Evolutionary conservation across 92 coral and sea anemone species (phyloP).

Genomic region (Epizoanthus rinbou): DNA sequence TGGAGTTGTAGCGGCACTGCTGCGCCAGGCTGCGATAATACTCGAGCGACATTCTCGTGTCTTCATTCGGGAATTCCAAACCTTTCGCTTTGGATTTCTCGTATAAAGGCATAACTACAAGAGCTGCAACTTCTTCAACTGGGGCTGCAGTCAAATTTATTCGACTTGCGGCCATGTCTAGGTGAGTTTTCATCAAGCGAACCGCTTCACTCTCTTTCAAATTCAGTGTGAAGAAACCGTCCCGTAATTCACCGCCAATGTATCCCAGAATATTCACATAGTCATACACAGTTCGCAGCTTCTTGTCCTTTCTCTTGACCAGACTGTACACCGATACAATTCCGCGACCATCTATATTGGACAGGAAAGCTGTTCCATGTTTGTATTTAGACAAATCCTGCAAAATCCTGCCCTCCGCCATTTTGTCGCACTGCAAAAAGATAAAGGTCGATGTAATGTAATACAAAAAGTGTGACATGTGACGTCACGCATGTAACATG

Average conservation of each 20-base stretch:
- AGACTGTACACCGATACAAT: constrained; percentile 42
- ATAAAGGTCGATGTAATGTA: not conserved
- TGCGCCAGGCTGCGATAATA: constrained; percentile 43
- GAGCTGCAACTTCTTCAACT: constrained; percentile 64
- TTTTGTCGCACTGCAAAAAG: not conserved
- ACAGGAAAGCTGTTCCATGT: constrained; percentile 50
- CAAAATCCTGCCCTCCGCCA: constrained; percentile 7
- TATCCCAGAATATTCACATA: constrained; percentile 49
- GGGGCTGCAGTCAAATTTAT: constrained; percentile 52
- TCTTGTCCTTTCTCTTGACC: constrained; percentile 38
- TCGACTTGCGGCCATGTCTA: constrained; percentile 42
- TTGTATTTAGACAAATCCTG: constrained; percentile 40
- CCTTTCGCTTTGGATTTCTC: constrained; percentile 56
- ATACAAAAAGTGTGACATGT: not conserved
- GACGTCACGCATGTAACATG: not conserved
- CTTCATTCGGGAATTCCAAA: constrained; percentile 39
- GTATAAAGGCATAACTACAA: constrained; percentile 52
- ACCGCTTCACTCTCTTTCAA: constrained; percentile 48
- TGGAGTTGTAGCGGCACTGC: constrained; percentile 17
- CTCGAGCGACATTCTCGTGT: constrained; percentile 44
- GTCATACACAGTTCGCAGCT: constrained; percentile 22
- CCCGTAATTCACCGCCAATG: constrained; percentile 55
- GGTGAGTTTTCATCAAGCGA: constrained; percentile 43
- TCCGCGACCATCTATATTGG: constrained; percentile 55
- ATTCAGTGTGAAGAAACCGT: constrained; percentile 44